phyloP scores from a whole-genome alignment of 1,140 invertebrate genomes.

The Diorhabda carinulata region DNA sequence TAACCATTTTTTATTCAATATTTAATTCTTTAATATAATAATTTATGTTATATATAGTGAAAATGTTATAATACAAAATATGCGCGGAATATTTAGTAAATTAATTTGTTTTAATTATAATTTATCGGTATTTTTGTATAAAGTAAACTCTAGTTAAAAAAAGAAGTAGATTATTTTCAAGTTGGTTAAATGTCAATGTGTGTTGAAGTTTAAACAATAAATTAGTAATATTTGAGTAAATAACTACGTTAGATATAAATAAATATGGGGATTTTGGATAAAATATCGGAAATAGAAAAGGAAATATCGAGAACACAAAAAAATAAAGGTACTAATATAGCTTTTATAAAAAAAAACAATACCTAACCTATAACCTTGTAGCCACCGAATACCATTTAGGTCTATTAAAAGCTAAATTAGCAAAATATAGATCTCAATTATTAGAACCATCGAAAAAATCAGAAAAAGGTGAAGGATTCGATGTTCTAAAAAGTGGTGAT shows the following conservation, averaged over 20 bases:
- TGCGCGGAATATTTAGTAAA: too few species aligned
- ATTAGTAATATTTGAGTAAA: neutral
- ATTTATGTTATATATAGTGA: too few species aligned
- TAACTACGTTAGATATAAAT: neutral
- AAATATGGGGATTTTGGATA: constrained; percentile 93
- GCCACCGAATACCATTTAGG: constrained; percentile 99
- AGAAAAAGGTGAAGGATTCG: constrained; percentile 98
- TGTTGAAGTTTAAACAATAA: neutral
- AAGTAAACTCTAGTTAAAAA: too few species aligned
- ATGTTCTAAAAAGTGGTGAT: constrained; percentile 99
- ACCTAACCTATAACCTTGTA: constrained; percentile 46
- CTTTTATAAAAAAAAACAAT: constrained; percentile 5
- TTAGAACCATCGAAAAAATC: constrained; percentile 93
- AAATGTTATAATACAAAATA: too few species aligned
- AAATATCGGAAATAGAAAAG: constrained; percentile 96
- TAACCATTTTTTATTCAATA: too few species aligned
- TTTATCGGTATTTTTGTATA: too few species aligned
- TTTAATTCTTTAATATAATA: too few species aligned
- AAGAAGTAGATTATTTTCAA: too few species aligned
- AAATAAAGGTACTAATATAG: constrained; percentile 83
- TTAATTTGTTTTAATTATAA: too few species aligned
- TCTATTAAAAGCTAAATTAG: constrained; percentile 95
- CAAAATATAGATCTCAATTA: constrained; percentile 93
- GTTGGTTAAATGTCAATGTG: neutral
- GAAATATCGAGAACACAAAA: constrained; percentile 99